Evolutionary conservation across 2,888 invertebrate genomes (phyloP).

Genomic region (Drosophila macrospina): DNA sequence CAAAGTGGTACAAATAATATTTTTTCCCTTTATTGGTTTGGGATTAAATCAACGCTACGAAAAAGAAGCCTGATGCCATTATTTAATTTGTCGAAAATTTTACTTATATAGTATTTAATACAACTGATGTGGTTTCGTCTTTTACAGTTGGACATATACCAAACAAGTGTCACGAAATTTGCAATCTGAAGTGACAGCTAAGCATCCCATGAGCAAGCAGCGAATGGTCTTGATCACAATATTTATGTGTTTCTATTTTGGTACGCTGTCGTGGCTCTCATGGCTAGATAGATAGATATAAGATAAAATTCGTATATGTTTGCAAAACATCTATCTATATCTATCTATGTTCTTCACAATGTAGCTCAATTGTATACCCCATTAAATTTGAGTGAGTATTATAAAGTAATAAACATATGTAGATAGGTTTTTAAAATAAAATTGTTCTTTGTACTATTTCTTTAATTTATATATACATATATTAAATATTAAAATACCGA

Average conservation of each 20-base stretch:
- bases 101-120: neutral
- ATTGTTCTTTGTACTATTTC: too few species aligned
- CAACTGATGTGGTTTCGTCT: neutral
- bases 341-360: too few species aligned
- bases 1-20: constrained; percentile 5
- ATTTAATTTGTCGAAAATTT: constrained; percentile 22
- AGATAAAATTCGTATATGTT: too few species aligned
- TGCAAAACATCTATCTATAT: too few species aligned
- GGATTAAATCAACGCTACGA: constrained; percentile 12
- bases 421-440: too few species aligned
- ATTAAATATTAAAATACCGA: too few species aligned
- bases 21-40: neutral
- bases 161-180: constrained; percentile 67
- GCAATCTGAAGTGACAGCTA: constrained; percentile 28
- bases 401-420: too few species aligned
- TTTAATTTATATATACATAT: too few species aligned
- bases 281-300: too few species aligned
- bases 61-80: constrained; percentile 9
- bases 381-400: too few species aligned
- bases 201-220: constrained; percentile 34
- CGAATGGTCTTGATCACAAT: constrained; percentile 78
- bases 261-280: constrained; percentile 70
- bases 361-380: too few species aligned
- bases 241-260: constrained; percentile 79
- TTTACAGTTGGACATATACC: constrained; percentile 52